phyloP scores from a whole-genome alignment of 2,888 invertebrate genomes.

The Polydesmus complanatus region DNA sequence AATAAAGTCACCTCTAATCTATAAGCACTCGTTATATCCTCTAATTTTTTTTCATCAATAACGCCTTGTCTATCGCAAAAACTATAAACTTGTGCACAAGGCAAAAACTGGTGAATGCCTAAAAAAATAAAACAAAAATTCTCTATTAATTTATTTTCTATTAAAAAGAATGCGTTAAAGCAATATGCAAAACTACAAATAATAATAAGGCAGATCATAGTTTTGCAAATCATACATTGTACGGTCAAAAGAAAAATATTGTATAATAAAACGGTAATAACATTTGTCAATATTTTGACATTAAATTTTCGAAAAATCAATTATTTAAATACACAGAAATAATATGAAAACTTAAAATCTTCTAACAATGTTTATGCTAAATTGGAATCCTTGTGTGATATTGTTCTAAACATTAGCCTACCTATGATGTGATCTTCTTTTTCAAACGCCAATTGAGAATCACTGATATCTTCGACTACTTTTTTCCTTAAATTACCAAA shows the following conservation, averaged over 20 bases:
- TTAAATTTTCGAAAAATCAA: too few relatives aligned
- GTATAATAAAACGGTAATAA: too few relatives aligned
- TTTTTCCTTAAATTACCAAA: neutral
- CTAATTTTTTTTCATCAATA: neutral
- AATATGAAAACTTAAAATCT: too few relatives aligned
- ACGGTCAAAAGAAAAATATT: too few relatives aligned
- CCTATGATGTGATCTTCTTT: slow-evolving; percentile 12
- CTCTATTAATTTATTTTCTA: neutral
- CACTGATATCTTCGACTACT: neutral
- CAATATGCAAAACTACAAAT: neutral
- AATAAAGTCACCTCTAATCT: neutral
- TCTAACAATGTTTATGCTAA: neutral
- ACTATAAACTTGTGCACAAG: neutral
- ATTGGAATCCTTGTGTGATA: neutral
- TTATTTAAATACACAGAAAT: too few relatives aligned
- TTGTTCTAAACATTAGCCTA: slow-evolving; percentile 2
- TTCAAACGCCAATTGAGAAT: slow-evolving; percentile 9
- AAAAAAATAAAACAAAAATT: neutral
- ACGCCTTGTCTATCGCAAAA: slow-evolving; percentile 8
- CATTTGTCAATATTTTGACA: too few relatives aligned
- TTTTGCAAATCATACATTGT: too few relatives aligned
- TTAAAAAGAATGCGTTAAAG: neutral
- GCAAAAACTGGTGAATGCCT: slow-evolving; percentile 7
- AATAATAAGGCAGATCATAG: too few relatives aligned
- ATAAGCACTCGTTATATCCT: neutral